Evolutionary conservation across 2,113 vertebrate species (phyloP), one percentile per base, ranked within the genome.

Genomic region (Cyanistes caeruleus): DNA sequence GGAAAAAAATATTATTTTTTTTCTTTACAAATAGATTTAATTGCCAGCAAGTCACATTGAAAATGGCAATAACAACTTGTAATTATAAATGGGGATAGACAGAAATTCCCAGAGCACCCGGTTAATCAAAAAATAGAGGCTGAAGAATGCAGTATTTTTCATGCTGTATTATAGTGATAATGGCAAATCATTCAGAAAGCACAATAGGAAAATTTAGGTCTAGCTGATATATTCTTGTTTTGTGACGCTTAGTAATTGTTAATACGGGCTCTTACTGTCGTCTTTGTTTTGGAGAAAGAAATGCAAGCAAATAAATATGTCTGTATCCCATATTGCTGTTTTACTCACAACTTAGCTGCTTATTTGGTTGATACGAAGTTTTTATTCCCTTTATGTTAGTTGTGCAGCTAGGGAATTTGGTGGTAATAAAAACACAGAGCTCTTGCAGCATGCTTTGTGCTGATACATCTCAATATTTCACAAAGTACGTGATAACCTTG

Each of bases 91-190:
- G 67, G 28, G 68, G 80, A 55, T 67, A 90, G 92, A 63, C 69
- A 95, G 76, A 83, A 94, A 94, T 92, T 94, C 92, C 86, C 90
- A 79, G 44, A 94, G 77, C 77, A 63, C 62, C 46, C 79, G 43
- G 44, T 75, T 93, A 94, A 95, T 96, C 53, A 90, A 81, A 77
- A 96, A 88, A 55, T 10, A 87, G 62, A 82, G 37, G 46, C 70
- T 78, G 56, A 84, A 59, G n/a, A 63, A 30, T 44, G 51, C 23
- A 41, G 23, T 68, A 15, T 84, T 96, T 95, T 87, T 94, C 37
- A 37, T 62, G 46, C 90, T 81, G 25, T 86, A 5, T 82, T 89
- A 10, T 20, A 21, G 52, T 84, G 73, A 87, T 85, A 94, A 74
- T 59, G 56, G 53, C 30, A 94, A 86, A 30, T 89, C 49, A 74